phyloP scores from a whole-genome alignment of 1,140 invertebrate species.

The Lepidostoma basale region DNA sequence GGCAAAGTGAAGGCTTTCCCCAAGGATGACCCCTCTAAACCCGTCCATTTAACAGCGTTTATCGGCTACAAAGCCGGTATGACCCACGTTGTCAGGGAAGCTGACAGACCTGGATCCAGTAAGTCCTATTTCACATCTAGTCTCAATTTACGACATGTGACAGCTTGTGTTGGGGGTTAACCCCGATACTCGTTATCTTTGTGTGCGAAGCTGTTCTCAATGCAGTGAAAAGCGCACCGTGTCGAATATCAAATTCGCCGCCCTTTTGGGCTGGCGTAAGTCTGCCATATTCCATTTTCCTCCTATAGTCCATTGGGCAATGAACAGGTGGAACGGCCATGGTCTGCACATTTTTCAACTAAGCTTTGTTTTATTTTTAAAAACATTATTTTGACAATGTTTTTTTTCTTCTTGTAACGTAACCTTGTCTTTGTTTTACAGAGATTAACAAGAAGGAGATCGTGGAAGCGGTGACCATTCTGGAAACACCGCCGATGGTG shows the following conservation, averaged over 20 bases:
- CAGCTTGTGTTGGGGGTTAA: slow-evolving; percentile 16
- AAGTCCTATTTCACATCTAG: slow-evolving; percentile 62
- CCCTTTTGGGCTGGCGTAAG: slow-evolving; percentile 51
- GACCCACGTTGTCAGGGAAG: slow-evolving; percentile 99
- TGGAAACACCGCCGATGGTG: slow-evolving; percentile 98
- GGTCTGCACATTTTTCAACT: slow-evolving; percentile 54
- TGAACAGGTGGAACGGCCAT: slow-evolving; percentile 66
- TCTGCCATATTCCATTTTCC: slow-evolving; percentile 63
- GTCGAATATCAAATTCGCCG: slow-evolving; percentile 56
- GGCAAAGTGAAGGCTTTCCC: slow-evolving; percentile 99
- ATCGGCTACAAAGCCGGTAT: slow-evolving; percentile 99
- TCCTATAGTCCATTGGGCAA: slow-evolving; percentile 62
- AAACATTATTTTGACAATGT: background rate
- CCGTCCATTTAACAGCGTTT: slow-evolving; percentile 97
- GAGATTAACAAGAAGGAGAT: slow-evolving; percentile 99
- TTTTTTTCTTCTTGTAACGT: background rate
- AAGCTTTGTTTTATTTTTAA: background rate
- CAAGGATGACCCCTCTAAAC: slow-evolving; percentile 96
- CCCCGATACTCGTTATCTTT: slow-evolving; percentile 13
- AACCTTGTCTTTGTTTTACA: no score
- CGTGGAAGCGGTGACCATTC: slow-evolving; percentile 97
- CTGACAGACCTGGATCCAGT: slow-evolving; percentile 99
- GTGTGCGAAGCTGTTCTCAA: slow-evolving; percentile 40
- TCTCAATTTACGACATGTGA: slow-evolving; percentile 24
- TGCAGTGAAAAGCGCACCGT: slow-evolving; percentile 47